Evolutionary conservation across 1,140 invertebrate genomes (phyloP).

Genomic region (Drosophila asahinai): DNA sequence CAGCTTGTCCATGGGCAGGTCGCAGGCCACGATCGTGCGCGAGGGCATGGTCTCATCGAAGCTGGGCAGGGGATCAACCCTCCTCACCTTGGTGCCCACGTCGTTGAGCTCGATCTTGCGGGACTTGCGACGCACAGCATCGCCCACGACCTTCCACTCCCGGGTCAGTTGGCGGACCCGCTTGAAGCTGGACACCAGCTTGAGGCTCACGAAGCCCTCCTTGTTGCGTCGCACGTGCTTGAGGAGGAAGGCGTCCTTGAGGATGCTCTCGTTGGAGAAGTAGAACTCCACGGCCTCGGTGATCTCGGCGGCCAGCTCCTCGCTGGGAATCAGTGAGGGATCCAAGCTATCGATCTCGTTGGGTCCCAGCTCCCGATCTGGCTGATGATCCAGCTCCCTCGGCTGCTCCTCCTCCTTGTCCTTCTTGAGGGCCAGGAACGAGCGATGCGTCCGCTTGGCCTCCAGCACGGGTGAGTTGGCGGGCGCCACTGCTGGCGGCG

Average conservation of each 20-base stretch:
- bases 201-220: conserved; percentile 97
- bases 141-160: conserved; percentile 96
- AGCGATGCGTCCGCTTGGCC: conserved; percentile 66
- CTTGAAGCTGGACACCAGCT: conserved; percentile 97
- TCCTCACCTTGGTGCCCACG: conserved; percentile 94
- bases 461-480: conserved; percentile 67
- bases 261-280: conserved; percentile 97
- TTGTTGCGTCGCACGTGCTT: conserved; percentile 98
- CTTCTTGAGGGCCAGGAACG: conserved; percentile 71
- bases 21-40: conserved; percentile 94
- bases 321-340: conserved; percentile 86
- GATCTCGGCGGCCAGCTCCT: conserved; percentile 91
- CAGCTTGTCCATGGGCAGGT: conserved; percentile 93
- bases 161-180: conserved; percentile 96
- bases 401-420: conserved; percentile 51
- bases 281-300: conserved; percentile 96
- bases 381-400: neutral
- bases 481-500: conserved; percentile 69
- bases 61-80: conserved; percentile 93
- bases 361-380: conserved; percentile 6
- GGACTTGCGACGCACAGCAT: conserved; percentile 91
- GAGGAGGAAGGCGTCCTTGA: conserved; percentile 97
- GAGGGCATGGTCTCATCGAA: conserved; percentile 96
- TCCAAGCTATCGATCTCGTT: conserved; percentile 76
- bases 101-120: conserved; percentile 95